Evolutionary conservation across 2,113 vertebrate genomes (phyloP).

Genomic region (Gallinago jamesoni): DNA sequence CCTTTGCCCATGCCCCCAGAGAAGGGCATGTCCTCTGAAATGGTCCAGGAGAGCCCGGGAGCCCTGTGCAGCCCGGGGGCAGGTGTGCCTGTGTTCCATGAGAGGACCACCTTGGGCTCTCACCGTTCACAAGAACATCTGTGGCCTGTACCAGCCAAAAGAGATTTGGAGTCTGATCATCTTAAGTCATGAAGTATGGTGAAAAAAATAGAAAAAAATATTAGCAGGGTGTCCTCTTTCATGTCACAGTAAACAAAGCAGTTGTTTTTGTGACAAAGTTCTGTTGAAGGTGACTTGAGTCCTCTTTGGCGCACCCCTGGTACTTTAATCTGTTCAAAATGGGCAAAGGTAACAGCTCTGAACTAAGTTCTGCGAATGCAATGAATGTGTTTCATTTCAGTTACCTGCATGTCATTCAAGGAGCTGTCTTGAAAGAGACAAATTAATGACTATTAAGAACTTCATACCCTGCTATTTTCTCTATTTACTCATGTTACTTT

Average conservation of each 20-base stretch:
- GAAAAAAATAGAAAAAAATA: neutral
- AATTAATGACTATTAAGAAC: constrained; percentile 48
- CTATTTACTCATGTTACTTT: constrained; percentile 43
- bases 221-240: neutral
- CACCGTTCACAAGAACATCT: neutral
- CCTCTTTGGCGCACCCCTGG: neutral
- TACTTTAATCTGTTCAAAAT: neutral
- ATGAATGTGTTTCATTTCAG: constrained; percentile 3
- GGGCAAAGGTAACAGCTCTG: neutral
- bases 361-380: neutral
- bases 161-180: neutral
- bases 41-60: neutral
- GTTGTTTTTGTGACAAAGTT: neutral
- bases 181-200: neutral
- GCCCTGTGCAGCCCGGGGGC: rapidly evolving
- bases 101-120: neutral
- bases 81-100: neutral
- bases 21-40: neutral
- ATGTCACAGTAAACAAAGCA: neutral
- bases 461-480: constrained; percentile 51
- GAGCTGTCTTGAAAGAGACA: constrained; percentile 35
- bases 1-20: neutral
- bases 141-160: neutral
- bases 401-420: neutral
- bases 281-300: neutral